Evolutionary conservation across 2,113 vertebrate species (phyloP), one percentile per base, ranked within the genome.

Genomic region (Podilymbus podiceps): DNA sequence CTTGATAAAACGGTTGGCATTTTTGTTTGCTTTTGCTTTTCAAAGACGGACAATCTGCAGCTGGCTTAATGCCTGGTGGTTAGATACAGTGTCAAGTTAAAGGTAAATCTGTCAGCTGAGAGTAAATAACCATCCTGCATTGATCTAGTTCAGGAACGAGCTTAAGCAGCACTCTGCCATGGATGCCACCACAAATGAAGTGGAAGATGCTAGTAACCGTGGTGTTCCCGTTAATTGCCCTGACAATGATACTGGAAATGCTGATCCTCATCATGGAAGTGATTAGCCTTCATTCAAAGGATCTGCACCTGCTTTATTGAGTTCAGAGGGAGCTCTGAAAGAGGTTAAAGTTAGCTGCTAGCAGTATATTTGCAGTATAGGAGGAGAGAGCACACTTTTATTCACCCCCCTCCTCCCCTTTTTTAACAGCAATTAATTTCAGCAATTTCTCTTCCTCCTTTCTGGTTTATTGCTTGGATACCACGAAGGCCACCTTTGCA

Each of bases 341-440:
- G 28, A 27, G 25, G 11, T 71, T 75, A 8, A 83, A 62, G n/a
- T 77, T 86, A 62, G 28, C 15, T 59, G 60, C 52, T 80, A 56
- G 31, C 6, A 16, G 18, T 58, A 2, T 22, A 19, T 75, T 84
- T 86, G 52, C 31, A 63, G 25, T 33, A 35, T 27, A 77, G 30
- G 3, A 28, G 17, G 53, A 89, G 15, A 15, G 28, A 93, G 14
- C 8, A 71, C 6, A 16, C 1, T 77, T 88, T 74, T 44, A 33
- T 20, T 6, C 12, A 25, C 2, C 0, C 8, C 2, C 5, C 1
- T 3, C 5, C 5, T n/a, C 5, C 11, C 5, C 5, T 21, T 38
- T n/a, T 80, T 50, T 8, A n/a, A 19, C 21, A 55, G 56, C 64
- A 91, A 89, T 92, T 92, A 89, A 93, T 95, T 91, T 85, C 73